A percentile compares a stretch with the other conserved stretches of the same genome.
Evolutionary conservation across 2,888 invertebrate species (phyloP).

Genomic region (Dinocampus coccinellae): DNA sequence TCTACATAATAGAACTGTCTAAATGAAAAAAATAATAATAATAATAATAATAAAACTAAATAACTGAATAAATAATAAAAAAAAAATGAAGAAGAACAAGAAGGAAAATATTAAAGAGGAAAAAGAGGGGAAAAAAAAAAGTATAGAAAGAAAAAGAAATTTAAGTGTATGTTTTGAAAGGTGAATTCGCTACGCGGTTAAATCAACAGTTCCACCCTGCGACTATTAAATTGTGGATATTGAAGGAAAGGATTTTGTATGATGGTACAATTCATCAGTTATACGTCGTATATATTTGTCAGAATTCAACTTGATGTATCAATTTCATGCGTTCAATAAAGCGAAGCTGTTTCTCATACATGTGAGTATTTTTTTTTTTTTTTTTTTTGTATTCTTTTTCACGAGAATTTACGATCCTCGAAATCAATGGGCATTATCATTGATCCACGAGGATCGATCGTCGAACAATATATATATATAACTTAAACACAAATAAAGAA

Average conservation of each 20-base stretch:
- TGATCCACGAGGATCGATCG: conserved; percentile 49
- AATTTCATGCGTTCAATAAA: conserved; percentile 34
- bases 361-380: conserved; percentile 32
- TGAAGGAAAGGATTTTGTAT: conserved; percentile 37
- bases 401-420: conserved; percentile 53
- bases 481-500: neutral
- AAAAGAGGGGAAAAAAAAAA: neutral
- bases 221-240: conserved; percentile 43
- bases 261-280: conserved; percentile 34
- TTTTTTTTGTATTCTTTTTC: conserved; percentile 10
- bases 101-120: neutral
- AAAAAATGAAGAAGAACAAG: conserved; percentile 14
- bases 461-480: conserved; percentile 1
- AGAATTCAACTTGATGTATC: conserved; percentile 49
- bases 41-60: neutral
- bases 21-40: no score
- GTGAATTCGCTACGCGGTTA: conserved; percentile 67
- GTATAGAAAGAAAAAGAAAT: conserved; percentile 9
- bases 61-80: neutral
- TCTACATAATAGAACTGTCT: neutral
- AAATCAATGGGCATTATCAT: conserved; percentile 63
- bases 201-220: conserved; percentile 61
- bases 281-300: conserved; percentile 54
- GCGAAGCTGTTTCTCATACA: conserved; percentile 1
- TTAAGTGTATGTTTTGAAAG: conserved; percentile 56